These are phyloP conservation scores for Odontomachus brunneus DNA, from an alignment of 1,140 invertebrate species.

Conservation along the genomic window DNA sequence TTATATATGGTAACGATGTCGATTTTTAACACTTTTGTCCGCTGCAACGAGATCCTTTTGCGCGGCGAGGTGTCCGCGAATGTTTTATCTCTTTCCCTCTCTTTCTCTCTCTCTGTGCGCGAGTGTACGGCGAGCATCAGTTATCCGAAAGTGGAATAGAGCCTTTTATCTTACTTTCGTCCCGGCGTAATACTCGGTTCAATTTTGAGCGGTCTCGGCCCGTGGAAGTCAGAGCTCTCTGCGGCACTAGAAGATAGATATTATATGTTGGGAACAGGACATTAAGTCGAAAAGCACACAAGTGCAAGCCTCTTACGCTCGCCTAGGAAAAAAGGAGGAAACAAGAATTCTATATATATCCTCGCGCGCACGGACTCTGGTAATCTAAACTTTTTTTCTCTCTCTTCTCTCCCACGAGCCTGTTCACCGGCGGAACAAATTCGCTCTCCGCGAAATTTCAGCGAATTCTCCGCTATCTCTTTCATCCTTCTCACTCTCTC, in stretches of 20 bases:
- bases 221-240: slow-evolving; percentile 19
- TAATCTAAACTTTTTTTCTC: slow-evolving; percentile 47
- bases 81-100: slow-evolving; percentile 24
- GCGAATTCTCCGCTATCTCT: background rate
- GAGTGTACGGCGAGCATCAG: slow-evolving; percentile 36
- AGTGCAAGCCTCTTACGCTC: slow-evolving; percentile 45
- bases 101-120: no score
- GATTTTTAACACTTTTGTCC: slow-evolving; percentile 55
- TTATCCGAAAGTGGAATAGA: slow-evolving; percentile 48
- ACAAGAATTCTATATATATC: slow-evolving; percentile 53
- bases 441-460: slow-evolving; percentile 28
- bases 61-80: background rate
- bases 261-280: slow-evolving; percentile 51
- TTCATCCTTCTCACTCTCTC: background rate
- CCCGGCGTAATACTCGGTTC: slow-evolving; percentile 7
- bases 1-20: slow-evolving; percentile 51
- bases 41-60: background rate
- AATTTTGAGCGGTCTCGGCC: slow-evolving; percentile 38
- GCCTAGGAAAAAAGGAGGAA: background rate
- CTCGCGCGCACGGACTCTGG: slow-evolving; percentile 12
- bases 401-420: slow-evolving; percentile 31
- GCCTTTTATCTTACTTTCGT: slow-evolving; percentile 50
- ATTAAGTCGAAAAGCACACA: slow-evolving; percentile 52
- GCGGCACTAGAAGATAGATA: slow-evolving; percentile 33
- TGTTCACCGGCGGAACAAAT: slow-evolving; percentile 51